Conservation (phyloP, 2,888 invertebrate genomes). For the Halictus quadricinctus region DNA sequence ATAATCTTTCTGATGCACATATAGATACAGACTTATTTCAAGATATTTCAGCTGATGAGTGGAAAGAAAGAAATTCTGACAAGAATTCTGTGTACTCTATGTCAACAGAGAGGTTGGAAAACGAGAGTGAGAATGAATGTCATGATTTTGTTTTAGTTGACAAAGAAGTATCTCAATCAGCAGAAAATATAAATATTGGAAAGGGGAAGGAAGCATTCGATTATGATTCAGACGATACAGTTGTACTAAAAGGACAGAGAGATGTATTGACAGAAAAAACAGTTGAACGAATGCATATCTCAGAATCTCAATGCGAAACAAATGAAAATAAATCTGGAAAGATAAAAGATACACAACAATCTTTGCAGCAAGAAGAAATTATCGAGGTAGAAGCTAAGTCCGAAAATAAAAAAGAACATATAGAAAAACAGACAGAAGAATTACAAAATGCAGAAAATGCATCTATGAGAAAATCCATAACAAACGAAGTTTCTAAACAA, state of each 20-base stretch:
- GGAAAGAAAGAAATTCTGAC: slow-evolving; percentile 55
- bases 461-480: slow-evolving; percentile 1
- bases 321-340: background rate
- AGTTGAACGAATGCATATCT: background rate
- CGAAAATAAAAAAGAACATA: background rate
- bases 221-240: slow-evolving; percentile 71
- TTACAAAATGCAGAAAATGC: background rate
- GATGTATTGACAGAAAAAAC: slow-evolving; percentile 18
- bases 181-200: slow-evolving; percentile 39
- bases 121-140: slow-evolving; percentile 65
- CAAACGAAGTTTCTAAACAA: slow-evolving; percentile 17
- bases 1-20: slow-evolving; percentile 58
- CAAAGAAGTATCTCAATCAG: slow-evolving; percentile 53
- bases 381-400: background rate
- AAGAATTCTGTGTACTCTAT: slow-evolving; percentile 46
- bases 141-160: slow-evolving; percentile 66
- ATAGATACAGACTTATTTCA: slow-evolving; percentile 64
- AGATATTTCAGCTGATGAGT: slow-evolving; percentile 73
- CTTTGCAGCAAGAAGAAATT: background rate
- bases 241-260: slow-evolving; percentile 48
- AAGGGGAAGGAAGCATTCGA: slow-evolving; percentile 46
- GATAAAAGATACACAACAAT: background rate
- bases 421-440: background rate
- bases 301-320: slow-evolving; percentile 16
- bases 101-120: slow-evolving; percentile 48